A percentile compares a stretch with the other conserved stretches of the same genome.
phyloP scores from a whole-genome alignment of 2,113 vertebrate species.

The Phalacrocorax carbo region DNA sequence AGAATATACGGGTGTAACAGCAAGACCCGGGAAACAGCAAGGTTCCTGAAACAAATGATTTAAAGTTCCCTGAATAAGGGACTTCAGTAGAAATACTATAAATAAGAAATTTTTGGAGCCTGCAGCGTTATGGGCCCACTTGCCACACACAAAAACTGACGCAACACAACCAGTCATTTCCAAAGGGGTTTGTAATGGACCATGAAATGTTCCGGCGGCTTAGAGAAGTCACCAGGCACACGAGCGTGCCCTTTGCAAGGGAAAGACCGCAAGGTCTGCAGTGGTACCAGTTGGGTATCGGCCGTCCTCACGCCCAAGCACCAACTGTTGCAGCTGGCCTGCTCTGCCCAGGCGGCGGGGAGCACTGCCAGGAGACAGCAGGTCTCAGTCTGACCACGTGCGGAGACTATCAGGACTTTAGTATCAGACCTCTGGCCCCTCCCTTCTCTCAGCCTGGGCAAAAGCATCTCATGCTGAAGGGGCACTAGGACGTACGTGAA shows the following conservation, averaged over 20 bases:
- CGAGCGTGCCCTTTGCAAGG: background rate
- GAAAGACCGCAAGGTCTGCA: background rate
- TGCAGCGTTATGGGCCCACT: conserved; percentile 38
- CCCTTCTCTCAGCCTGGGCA: background rate
- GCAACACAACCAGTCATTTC: conserved; percentile 41
- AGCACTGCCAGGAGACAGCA: background rate
- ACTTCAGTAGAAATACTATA: conserved; percentile 51
- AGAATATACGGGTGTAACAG: conserved; percentile 49
- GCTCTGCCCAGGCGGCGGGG: background rate
- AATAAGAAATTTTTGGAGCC: conserved; percentile 46
- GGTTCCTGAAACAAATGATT: conserved; percentile 39
- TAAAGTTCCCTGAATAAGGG: background rate
- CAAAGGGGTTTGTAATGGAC: conserved; percentile 55
- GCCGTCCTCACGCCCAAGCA: background rate
- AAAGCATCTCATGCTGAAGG: background rate
- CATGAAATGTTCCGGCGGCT: conserved; percentile 11
- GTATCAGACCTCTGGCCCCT: background rate
- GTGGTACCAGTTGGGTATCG: background rate
- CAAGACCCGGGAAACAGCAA: conserved; percentile 11
- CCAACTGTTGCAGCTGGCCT: background rate
- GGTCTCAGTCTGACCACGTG: background rate
- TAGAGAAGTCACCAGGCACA: background rate
- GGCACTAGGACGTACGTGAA: background rate
- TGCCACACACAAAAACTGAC: conserved; percentile 32
- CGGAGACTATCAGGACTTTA: background rate